These are phyloP conservation scores for Pristis pectinata DNA, from an alignment of 2,797 vertebrate genomes.

Conservation along the genomic window DNA sequence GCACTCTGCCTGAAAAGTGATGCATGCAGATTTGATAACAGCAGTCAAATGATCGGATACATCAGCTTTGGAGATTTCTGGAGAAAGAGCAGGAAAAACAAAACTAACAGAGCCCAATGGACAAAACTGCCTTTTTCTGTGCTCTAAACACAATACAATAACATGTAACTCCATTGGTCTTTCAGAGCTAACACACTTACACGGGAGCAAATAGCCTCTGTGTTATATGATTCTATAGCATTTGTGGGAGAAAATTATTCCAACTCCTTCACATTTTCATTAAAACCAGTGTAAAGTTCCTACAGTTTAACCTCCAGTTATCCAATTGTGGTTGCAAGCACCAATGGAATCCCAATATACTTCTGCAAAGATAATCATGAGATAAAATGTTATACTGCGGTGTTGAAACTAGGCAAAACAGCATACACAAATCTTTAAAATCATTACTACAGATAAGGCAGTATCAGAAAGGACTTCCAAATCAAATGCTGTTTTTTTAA, in stretches of 20 bases:
- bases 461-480: neutral
- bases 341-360: neutral
- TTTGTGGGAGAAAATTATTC: neutral
- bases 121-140: neutral
- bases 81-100: neutral
- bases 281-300: neutral
- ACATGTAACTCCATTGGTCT: neutral
- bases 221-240: neutral
- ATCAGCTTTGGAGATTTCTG: neutral
- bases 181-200: neutral
- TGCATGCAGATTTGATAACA: neutral
- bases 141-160: neutral
- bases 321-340: neutral
- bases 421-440: neutral
- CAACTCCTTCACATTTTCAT: neutral
- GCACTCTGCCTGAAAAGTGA: neutral
- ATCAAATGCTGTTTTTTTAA: neutral
- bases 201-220: no score
- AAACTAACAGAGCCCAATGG: neutral
- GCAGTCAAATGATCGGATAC: neutral
- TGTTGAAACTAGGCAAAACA: neutral
- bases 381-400: neutral
- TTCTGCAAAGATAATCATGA: neutral
- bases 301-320: neutral
- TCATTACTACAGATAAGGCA: neutral